Percentiles rank a stretch among this genome's conserved stretches.
phyloP scores from a whole-genome alignment of 1,140 invertebrate species.

The Pachypeltis micranthus region DNA sequence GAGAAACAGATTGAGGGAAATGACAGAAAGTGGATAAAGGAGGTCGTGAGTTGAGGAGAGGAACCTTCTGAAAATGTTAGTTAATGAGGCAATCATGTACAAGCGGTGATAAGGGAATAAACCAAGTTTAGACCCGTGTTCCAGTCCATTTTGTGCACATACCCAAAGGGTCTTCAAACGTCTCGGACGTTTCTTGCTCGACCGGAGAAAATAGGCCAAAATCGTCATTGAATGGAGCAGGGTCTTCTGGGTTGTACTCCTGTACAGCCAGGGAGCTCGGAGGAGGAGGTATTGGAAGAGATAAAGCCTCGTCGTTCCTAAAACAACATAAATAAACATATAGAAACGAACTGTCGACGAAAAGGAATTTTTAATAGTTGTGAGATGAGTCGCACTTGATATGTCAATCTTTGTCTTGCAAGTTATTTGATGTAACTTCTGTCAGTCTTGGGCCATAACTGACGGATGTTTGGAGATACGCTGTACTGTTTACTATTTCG shows the following conservation, averaged over 20 bases:
- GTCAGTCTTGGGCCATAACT: not conserved
- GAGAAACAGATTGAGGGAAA: too few species aligned
- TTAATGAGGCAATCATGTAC: not conserved
- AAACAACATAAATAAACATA: not conserved
- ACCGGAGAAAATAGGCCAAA: slow-evolving; percentile 2
- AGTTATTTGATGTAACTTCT: not conserved
- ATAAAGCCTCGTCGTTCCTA: not conserved
- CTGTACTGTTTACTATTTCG: too few species aligned
- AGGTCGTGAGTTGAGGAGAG: not conserved
- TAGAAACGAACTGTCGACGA: too few species aligned
- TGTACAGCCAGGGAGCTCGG: not conserved
- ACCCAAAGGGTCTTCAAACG: slow-evolving; percentile 13
- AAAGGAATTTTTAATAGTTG: not conserved
- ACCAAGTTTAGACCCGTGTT: too few species aligned
- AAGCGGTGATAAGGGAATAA: not conserved
- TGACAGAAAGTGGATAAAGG: too few species aligned
- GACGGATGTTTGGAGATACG: not conserved
- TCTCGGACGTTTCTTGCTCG: not conserved
- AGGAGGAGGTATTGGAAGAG: not conserved
- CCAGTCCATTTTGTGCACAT: not conserved
- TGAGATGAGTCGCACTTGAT: not conserved
- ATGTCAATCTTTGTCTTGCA: not conserved
- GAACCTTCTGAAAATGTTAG: not conserved
- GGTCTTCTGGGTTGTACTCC: not conserved
- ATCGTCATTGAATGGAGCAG: not conserved